phyloP scores from a whole-genome alignment of 2,113 vertebrate genomes.

The Siniperca knerii region DNA sequence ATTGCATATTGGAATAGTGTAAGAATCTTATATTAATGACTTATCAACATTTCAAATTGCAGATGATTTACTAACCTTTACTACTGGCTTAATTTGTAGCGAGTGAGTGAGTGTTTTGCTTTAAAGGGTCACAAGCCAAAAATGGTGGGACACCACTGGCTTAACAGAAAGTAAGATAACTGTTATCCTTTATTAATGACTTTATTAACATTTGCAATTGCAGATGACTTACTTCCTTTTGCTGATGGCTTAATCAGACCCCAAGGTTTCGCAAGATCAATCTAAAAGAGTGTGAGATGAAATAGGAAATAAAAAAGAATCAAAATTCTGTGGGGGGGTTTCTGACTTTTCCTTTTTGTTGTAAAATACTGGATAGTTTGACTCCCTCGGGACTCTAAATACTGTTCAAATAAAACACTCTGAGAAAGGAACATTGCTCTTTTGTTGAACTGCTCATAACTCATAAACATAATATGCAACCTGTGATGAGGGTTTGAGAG shows the following conservation, averaged over 20 bases:
- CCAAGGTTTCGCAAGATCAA: neutral
- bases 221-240: neutral
- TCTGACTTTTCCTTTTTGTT: too few relatives aligned
- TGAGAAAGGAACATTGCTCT: neutral
- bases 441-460: neutral
- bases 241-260: neutral
- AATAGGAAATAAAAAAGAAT: neutral
- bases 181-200: neutral
- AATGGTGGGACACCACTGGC: neutral
- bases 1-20: neutral
- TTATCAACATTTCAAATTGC: neutral
- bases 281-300: neutral
- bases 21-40: neutral
- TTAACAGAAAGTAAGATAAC: conserved; percentile 24
- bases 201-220: neutral
- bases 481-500: neutral
- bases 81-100: neutral
- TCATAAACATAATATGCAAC: neutral
- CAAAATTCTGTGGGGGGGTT: too few relatives aligned
- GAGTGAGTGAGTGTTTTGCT: neutral
- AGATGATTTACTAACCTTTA: neutral
- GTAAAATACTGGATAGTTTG: neutral
- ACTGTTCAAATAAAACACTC: neutral
- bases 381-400: neutral
- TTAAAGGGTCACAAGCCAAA: neutral